Percentiles rank a stretch among this genome's conserved stretches.
Evolutionary conservation across 1,140 invertebrate species (phyloP).

Genomic region (Phocides pigmalion): DNA sequence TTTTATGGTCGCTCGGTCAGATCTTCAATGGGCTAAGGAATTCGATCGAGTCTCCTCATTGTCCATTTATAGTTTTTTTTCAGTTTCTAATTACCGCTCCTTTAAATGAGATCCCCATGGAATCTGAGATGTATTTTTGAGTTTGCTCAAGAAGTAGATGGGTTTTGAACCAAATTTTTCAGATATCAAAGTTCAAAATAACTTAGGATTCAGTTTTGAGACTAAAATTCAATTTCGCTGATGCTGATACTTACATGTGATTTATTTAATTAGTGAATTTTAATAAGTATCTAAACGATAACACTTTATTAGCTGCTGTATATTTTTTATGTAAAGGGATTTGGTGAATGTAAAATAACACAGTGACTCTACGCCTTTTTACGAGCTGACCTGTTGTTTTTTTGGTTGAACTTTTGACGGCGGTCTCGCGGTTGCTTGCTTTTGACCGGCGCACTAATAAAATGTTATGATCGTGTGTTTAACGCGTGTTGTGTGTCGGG

Average conservation of each 20-base stretch:
- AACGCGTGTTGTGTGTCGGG: constrained; percentile 80
- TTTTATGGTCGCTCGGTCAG: constrained; percentile 80
- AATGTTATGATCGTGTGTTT: constrained; percentile 84
- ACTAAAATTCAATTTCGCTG: constrained; percentile 25
- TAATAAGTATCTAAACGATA: constrained; percentile 6
- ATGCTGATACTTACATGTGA: constrained; percentile 19
- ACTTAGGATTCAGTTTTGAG: constrained; percentile 8
- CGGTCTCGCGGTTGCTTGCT: constrained; percentile 78
- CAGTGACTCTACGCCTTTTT: constrained; percentile 77
- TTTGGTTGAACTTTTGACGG: constrained; percentile 79
- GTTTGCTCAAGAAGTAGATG: constrained; percentile 7
- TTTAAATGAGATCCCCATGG: constrained; percentile 55
- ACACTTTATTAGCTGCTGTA: constrained; percentile 36
- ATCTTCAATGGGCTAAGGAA: constrained; percentile 83
- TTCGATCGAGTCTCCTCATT: constrained; percentile 78
- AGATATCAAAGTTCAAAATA: constrained; percentile 30
- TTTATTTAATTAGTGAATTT: constrained; percentile 30
- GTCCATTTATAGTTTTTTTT: constrained; percentile 64
- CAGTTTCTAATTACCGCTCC: constrained; percentile 59
- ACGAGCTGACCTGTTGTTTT: constrained; percentile 80
- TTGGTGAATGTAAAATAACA: constrained; percentile 38
- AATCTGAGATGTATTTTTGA: constrained; percentile 38
- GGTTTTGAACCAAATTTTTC: constrained; percentile 26
- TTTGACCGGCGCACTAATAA: constrained; percentile 82
- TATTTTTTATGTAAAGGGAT: constrained; percentile 28